Evolutionary conservation across 2,797 vertebrate species (phyloP), one percentile per base, ranked within the genome.

Genomic region (Leptatherina wallacei): DNA sequence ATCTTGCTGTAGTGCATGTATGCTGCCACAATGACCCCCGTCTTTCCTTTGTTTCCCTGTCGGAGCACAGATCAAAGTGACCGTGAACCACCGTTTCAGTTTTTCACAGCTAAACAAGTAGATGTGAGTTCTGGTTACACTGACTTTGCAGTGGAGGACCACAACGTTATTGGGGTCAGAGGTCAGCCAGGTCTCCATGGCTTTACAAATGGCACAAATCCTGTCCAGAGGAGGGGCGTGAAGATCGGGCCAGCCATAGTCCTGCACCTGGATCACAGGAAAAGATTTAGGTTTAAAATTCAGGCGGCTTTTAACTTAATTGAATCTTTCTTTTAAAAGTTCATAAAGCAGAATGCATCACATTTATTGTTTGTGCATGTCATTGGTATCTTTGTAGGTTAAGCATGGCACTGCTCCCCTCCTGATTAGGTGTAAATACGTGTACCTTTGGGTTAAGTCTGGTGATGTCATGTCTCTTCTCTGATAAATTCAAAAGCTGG

Each of bases 1-100:
- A 97, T 96, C 92, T 96, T 97, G 95, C 96, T 98, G 93, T 97
- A 98, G 90, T 98, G 96, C 96, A 97, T 97, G 81, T 97, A 98
- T 59, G 97, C 96, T 6, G 96, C 95, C 65, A 97, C 94, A 20
- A 97, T 96, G 78, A 97, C 96, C 4, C 96, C 97, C 0, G 95
- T 95, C 90, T 96, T 97, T 61, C 97, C 96, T 89, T 95, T 96
- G 92, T 95, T 94, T 35, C 97, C 97, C 97, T 98, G 89, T 73
- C 36, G 69, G 44, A 69, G 57, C 51, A 77, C 51, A 71, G 18
- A 71, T 36, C n/a, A 67, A 71, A 55, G 16, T 59, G 33, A 78
- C 4, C 42, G 33, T 75, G 3, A 62, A 16, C 64, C 4, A 55
- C 1, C 6, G 3, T 29, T 55, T 12, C 18, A 2, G 33, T 54